Conservation (phyloP, 2,888 invertebrate species). For the Eudemis profundana region DNA sequence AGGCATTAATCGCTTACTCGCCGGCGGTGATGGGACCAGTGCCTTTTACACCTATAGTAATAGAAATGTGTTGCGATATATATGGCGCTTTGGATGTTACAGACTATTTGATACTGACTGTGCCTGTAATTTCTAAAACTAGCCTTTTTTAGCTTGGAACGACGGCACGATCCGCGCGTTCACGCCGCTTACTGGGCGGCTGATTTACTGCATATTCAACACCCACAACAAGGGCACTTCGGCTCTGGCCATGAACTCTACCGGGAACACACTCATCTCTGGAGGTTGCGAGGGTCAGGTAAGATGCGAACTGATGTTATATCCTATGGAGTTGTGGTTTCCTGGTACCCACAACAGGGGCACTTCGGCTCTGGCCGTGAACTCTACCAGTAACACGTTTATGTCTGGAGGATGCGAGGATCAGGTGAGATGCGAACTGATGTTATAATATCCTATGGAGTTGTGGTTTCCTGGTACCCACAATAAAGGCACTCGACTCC, state of each 20-base stretch:
- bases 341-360: neutral
- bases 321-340: neutral
- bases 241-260: conserved; percentile 90
- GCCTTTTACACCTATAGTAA: too few relatives aligned
- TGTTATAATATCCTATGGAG: neutral
- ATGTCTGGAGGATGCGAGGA: conserved; percentile 97
- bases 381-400: conserved; percentile 88
- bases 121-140: neutral
- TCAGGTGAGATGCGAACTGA: conserved; percentile 83
- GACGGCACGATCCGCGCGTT: conserved; percentile 93
- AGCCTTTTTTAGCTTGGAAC: conserved; percentile 87
- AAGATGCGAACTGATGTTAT: conserved; percentile 30
- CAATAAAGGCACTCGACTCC: conserved; percentile 62
- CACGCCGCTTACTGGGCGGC: conserved; percentile 92
- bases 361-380: conserved; percentile 84
- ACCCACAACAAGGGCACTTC: conserved; percentile 96
- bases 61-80: too few relatives aligned
- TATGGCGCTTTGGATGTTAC: too few relatives aligned
- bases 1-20: too few relatives aligned
- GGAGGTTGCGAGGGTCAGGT: conserved; percentile 98
- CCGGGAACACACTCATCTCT: conserved; percentile 90
- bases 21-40: too few relatives aligned
- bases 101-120: too few relatives aligned
- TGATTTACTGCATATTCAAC: conserved; percentile 93
- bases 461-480: neutral